Evolutionary conservation across 1,140 invertebrate species (phyloP).

Genomic region (Neodiprion lecontei): DNA sequence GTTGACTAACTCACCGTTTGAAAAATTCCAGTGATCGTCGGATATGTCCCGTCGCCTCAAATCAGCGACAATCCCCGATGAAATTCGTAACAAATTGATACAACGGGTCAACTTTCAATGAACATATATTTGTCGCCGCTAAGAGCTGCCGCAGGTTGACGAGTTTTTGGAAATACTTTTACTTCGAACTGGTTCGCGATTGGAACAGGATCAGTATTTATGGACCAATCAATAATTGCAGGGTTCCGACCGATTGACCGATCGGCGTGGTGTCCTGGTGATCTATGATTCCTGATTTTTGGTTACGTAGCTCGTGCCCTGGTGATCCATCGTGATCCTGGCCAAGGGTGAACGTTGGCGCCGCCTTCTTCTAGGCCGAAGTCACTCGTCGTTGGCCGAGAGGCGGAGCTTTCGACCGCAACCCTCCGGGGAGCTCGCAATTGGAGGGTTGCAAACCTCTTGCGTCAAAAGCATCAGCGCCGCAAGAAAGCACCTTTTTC

Average conservation of each 20-base stretch:
- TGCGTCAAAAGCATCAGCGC: slow-evolving; percentile 25
- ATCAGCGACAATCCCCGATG: no score
- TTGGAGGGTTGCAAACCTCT: slow-evolving; percentile 24
- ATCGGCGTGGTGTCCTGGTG: slow-evolving; percentile 22
- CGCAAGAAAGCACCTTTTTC: neutral
- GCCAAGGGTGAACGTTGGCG: slow-evolving; percentile 29
- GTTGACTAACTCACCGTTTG: no score
- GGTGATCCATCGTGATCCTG: slow-evolving; percentile 33
- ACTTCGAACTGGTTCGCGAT: no score
- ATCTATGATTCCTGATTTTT: slow-evolving; percentile 43
- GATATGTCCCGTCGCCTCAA: no score
- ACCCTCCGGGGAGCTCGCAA: slow-evolving; percentile 17
- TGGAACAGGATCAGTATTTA: neutral
- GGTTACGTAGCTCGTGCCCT: slow-evolving; percentile 23
- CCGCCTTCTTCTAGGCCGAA: slow-evolving; percentile 18
- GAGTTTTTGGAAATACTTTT: no score
- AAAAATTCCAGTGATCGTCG: no score
- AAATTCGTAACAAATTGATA: neutral
- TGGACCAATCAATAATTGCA: neutral
- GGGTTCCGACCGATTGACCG: slow-evolving; percentile 27
- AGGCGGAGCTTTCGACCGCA: slow-evolving; percentile 41
- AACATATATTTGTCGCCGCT: no score
- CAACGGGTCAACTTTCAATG: neutral
- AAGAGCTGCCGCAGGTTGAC: no score
- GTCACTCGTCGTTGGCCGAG: slow-evolving; percentile 40